These are phyloP conservation scores for Lucilia cuprina DNA, from an alignment of 1,140 invertebrate species.

Conservation along the genomic window DNA sequence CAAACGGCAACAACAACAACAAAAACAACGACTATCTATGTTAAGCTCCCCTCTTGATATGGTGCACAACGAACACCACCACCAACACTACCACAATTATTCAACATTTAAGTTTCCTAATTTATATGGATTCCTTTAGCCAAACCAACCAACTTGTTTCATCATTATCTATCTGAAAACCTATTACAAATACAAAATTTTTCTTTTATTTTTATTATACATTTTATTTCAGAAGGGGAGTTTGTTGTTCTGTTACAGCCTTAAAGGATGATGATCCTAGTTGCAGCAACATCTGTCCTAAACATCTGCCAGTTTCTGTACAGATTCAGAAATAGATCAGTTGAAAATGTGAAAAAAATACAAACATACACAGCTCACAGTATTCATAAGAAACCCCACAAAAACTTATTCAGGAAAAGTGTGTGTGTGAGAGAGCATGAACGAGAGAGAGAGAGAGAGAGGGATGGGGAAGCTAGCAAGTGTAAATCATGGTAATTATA, in stretches of 20 bases:
- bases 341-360: neutral
- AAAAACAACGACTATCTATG: neutral
- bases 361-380: too few relatives aligned
- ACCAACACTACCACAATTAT: neutral
- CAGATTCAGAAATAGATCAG: neutral
- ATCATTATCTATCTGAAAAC: slow-evolving; percentile 23
- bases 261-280: slow-evolving; percentile 14
- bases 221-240: neutral
- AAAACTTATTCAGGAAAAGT: neutral
- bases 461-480: neutral
- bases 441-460: too few relatives aligned
- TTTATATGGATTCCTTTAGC: slow-evolving; percentile 26
- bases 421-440: too few relatives aligned
- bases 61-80: neutral
- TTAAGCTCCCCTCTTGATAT: neutral
- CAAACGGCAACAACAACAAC: neutral
- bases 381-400: neutral
- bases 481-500: neutral
- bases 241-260: neutral
- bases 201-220: too few relatives aligned
- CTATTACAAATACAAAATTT: neutral
- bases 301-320: neutral
- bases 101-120: slow-evolving; percentile 13
- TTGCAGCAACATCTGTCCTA: neutral
- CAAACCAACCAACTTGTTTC: neutral